These are phyloP conservation scores for Pogonophryne albipinna DNA, from an alignment of 2,797 vertebrate genomes.

Conservation along the genomic window DNA sequence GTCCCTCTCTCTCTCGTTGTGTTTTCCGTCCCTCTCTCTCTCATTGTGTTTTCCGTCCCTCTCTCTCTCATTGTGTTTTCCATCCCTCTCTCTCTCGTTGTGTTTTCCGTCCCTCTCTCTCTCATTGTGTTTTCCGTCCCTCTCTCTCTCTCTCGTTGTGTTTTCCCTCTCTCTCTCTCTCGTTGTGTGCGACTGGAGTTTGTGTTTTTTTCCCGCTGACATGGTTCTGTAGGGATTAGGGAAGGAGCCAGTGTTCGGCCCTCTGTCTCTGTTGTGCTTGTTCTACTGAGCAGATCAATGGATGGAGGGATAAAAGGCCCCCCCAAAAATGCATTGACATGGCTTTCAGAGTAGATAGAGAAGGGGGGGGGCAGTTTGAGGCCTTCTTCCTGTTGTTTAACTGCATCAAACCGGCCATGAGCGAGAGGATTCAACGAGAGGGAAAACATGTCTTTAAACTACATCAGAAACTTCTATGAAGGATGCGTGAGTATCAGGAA, in stretches of 20 bases:
- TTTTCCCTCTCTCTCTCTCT: background rate
- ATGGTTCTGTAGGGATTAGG: slow-evolving; percentile 82
- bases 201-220: slow-evolving; percentile 84
- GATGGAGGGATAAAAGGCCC: slow-evolving; percentile 84
- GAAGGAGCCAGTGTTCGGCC: slow-evolving; percentile 79
- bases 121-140: rapidly evolving
- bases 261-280: slow-evolving; percentile 46
- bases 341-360: slow-evolving; percentile 77
- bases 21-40: too few species aligned
- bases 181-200: slow-evolving; percentile 66
- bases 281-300: slow-evolving; percentile 62
- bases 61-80: too few species aligned
- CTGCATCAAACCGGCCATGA: slow-evolving; percentile 75
- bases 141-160: too few species aligned
- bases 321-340: slow-evolving; percentile 79
- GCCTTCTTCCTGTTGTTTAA: slow-evolving; percentile 47
- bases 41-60: too few species aligned
- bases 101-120: too few species aligned
- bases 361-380: slow-evolving; percentile 23
- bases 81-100: background rate
- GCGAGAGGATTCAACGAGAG: slow-evolving; percentile 57
- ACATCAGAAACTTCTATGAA: slow-evolving; percentile 92
- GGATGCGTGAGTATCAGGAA: slow-evolving; percentile 88
- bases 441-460: slow-evolving; percentile 89
- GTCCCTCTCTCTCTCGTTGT: rapidly evolving